Percentiles rank a stretch among this genome's conserved stretches.
These are phyloP conservation scores for Saxidomus purpurata DNA, from an alignment of 1,140 invertebrate species.

Conservation along the genomic window DNA sequence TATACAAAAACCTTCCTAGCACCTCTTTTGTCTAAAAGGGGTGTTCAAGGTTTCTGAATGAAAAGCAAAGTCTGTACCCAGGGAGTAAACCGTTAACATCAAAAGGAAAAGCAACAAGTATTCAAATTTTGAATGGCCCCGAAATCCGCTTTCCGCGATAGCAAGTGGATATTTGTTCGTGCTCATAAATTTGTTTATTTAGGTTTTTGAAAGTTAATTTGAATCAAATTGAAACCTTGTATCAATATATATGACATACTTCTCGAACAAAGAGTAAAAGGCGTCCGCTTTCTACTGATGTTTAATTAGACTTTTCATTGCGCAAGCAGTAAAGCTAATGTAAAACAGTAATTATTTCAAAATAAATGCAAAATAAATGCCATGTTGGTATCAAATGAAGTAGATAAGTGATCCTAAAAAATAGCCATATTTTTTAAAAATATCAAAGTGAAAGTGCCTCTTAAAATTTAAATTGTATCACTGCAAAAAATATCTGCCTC, in stretches of 20 bases:
- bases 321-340: too few relatives aligned
- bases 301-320: too few relatives aligned
- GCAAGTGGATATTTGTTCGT: not conserved
- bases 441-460: too few relatives aligned
- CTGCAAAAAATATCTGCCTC: too few relatives aligned
- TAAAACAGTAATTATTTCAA: too few relatives aligned
- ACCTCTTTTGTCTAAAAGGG: not conserved
- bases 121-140: slow-evolving; percentile 33
- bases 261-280: not conserved
- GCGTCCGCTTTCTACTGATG: not conserved
- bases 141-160: not conserved
- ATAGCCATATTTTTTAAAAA: too few relatives aligned
- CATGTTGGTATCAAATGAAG: too few relatives aligned
- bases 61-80: not conserved
- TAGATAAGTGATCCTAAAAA: too few relatives aligned
- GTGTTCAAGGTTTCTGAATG: not conserved
- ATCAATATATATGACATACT: not conserved
- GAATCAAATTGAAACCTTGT: not conserved
- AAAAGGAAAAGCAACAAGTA: slow-evolving; percentile 39
- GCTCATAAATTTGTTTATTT: slow-evolving; percentile 7
- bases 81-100: slow-evolving; percentile 28
- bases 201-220: slow-evolving; percentile 11
- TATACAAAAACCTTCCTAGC: not conserved
- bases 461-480: too few relatives aligned
- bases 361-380: too few relatives aligned